Conservation (phyloP, 2,113 vertebrate genomes). For the Lasiurus borealis region DNA sequence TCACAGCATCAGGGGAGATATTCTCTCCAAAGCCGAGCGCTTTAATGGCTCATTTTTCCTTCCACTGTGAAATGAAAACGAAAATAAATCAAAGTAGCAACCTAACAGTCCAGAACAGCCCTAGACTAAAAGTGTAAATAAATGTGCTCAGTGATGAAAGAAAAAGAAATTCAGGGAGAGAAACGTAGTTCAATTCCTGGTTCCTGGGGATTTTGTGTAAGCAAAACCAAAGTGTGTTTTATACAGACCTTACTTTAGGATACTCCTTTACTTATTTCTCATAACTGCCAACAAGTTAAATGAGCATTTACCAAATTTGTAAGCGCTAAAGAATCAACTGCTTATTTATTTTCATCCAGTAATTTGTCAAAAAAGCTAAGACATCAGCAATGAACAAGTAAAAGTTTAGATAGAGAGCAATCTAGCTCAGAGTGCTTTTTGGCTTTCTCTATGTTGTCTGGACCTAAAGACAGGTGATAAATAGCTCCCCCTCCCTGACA, state of each 20-base stretch:
- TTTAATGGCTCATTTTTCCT: constrained; percentile 62
- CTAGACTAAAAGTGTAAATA: constrained; percentile 44
- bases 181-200: constrained; percentile 21
- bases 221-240: constrained; percentile 49
- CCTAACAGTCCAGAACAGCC: constrained; percentile 39
- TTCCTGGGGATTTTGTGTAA: constrained; percentile 57
- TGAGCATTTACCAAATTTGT: constrained; percentile 10
- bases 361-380: constrained; percentile 20
- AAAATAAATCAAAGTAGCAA: constrained; percentile 72
- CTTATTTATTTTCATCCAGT: constrained; percentile 29
- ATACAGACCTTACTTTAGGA: background rate
- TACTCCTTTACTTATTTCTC: constrained; percentile 40
- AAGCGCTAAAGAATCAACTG: constrained; percentile 19
- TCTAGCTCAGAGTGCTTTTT: background rate
- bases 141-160: constrained; percentile 38
- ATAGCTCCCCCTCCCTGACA: background rate
- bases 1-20: constrained; percentile 21
- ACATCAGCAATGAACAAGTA: background rate
- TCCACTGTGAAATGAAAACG: constrained; percentile 64
- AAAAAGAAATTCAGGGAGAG: constrained; percentile 12
- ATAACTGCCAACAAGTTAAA: constrained; percentile 36
- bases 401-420: constrained; percentile 42
- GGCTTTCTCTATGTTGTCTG: background rate
- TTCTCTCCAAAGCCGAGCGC: constrained; percentile 52
- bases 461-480: background rate